Conservation (phyloP, 2,113 vertebrate genomes). For the Saimiri boliviensis region DNA sequence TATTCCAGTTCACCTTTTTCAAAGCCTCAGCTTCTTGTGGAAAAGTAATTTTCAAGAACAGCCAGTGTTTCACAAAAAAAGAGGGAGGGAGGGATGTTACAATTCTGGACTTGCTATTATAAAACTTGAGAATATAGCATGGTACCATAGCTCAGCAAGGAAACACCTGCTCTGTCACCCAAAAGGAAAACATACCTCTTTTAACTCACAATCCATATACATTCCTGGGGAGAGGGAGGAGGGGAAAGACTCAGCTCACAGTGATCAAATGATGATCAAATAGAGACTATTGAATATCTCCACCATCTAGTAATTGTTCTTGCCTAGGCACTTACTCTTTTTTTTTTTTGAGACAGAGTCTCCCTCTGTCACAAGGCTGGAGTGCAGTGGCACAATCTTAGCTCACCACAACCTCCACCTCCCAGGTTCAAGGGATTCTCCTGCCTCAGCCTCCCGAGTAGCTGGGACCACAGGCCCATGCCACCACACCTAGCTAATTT, state of each 20-base stretch:
- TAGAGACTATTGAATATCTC: background rate
- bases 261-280: background rate
- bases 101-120: background rate
- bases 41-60: conserved; percentile 3
- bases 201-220: background rate
- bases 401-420: no score
- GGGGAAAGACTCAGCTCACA: background rate
- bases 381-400: no score
- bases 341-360: no score
- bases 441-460: no score
- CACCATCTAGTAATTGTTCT: background rate
- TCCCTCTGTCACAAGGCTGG: no score
- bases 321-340: background rate
- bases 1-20: background rate
- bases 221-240: background rate
- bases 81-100: background rate
- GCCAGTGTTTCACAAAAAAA: background rate
- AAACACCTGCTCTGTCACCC: background rate
- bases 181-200: background rate
- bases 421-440: no score
- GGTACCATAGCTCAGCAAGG: background rate
- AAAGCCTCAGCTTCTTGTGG: background rate
- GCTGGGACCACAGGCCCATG: no score
- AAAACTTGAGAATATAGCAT: background rate
- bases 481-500: no score